Base-by-base conservation (phyloP, 2,113 vertebrate genomes). In the Morone saxatilis region DNA sequence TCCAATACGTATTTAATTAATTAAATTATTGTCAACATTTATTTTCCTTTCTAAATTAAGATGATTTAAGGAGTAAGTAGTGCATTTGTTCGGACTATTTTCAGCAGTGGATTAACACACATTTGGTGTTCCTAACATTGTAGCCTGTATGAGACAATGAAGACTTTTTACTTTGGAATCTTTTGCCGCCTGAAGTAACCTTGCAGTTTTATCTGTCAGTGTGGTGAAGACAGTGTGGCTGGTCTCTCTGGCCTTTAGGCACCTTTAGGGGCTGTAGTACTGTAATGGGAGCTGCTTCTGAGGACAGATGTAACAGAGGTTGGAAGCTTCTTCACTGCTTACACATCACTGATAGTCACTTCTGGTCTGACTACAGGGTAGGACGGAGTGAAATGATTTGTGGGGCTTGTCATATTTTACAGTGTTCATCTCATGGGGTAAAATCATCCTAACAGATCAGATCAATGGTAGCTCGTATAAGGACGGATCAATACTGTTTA, bases 401-500 rank as follows among this genome's bases (percentile, higher is more conserved):
- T 67, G 57, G 65, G 45, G 16, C 31, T 63, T 61, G 79, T 88
- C 82, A 88, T 79, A 85, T 90, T 91, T 88, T 88, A 85, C 85
- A 88, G 85, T 83, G 77, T 78, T 86, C 67, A 70, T 85, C 72
- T 90, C 78, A 25, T 40, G 78, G 73, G 81, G 51, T 51, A 63
- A 81, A 85, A 79, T 85, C 80, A 75, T 91, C 84, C 80, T 80
- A 80, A 81, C 81, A 85, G 63, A 89, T 87, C 57, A 61, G 85
- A 91, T 90, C 88, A 90, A 91, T 87, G 81, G 81, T n/a, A 43
- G 65, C 83, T 83, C 47, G 4, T 76, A 82, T 81, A 69, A 67
- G 80, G 57, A 80, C 25, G 4, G 79, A 89, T 91, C 91, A 51
- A 90, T 93, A 57, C 47, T 89, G 83, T 89, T 89, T 89, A 83